Evolutionary conservation across 64 coral and sea anemone species (phyloP), one percentile per base, ranked within the genome.

Genomic region (Stichodactyla helianthus): DNA sequence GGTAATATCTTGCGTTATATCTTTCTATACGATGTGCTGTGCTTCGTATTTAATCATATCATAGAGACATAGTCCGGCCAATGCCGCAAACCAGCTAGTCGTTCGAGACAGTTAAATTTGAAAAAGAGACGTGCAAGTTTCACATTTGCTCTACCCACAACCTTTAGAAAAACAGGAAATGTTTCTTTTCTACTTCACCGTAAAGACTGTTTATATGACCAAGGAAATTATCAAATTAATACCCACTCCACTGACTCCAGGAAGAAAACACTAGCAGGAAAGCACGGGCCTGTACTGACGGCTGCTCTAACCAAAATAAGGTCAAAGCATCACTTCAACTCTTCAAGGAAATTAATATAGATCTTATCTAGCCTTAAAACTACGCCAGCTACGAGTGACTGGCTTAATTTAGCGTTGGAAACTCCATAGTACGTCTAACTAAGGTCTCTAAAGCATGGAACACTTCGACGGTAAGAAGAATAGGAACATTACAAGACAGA

Each of bases 211-310:
- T 17, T 68, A 27, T 9, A 74, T n/a, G 68, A 74, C 6, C 68
- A 74, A 74, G 68, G 68, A 74, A 74, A 74, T 35, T 74, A 74
- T 74, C 25, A n/a, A 31, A 74, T 31, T 74, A 35, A 28, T 74
- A 74, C 68, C 68, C 25, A 74, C 68, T 74, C 27, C 68, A 74
- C 35, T 44, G 35, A 44, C 35, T 44, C 35, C 35, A 44, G 35
- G 68, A 23, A 74, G 27, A 31, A 74, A 74, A 74, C 25, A 74
- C 5, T 74, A 11, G 68, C 68, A 74, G 68, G 68, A 74, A 74
- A 74, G 68, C 68, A 74, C 68, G 68, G 68, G 25, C 0, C 7
- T 74, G 68, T 74, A 74, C n/a, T 31, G 68, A 74, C 22, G 62
- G 25, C 68, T 65, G 14, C 6, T 16, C 62, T 20, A 74, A 71